Base-by-base conservation (phyloP, 2,113 vertebrate genomes). In the Picathartes gymnocephalus region DNA sequence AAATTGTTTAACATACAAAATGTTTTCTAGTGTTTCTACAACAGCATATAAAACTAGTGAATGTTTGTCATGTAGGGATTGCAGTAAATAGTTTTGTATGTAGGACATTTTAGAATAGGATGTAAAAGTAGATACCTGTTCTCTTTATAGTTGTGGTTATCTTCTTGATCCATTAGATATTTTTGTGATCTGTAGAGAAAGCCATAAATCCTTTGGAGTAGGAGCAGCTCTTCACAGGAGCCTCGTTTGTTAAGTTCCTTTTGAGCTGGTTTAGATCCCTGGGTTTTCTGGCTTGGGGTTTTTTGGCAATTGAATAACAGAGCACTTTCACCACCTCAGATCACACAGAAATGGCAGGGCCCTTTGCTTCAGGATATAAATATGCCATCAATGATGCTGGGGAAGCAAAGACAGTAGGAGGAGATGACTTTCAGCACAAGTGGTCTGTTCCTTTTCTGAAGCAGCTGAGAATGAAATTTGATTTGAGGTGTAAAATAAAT, bases 341-440 rank as follows among this genome's bases (percentile, higher is more conserved):
- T 48, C 6, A 14, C 13, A 6, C 35, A 44, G 62, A 72, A 58
- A 37, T 1, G 2, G 30, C 7, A 72, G 39, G 30, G 27, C 12
- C 54, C 39, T 85, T 90, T 39, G 35, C 30, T 60, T 82, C 33
- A 17, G 62, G 37, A 25, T 30, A 5, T 9, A 64, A 79, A 37
- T 7, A 16, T 60, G 42, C n/a, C 10, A 0, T n/a, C 0, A 0
- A 31, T 7, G 1, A 40, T 68, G 69, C 61, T 39, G 48, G 22
- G 35, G 40, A 71, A 82, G 22, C 42, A 76, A 60, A 82, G 48
- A 53, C 44, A 72, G 70, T 27, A 62, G 28, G 17, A 86, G 16
- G 11, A 64, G 39, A 47, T 1, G 1, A 69, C 37, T 76, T 72
- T 10, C 44, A 62, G 22, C n/a, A 76, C 0, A 3, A 50, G 19